Percentiles rank a stretch among this genome's conserved stretches.
phyloP scores from a whole-genome alignment of 2,888 invertebrate species.

The Thymelicus lineola region DNA sequence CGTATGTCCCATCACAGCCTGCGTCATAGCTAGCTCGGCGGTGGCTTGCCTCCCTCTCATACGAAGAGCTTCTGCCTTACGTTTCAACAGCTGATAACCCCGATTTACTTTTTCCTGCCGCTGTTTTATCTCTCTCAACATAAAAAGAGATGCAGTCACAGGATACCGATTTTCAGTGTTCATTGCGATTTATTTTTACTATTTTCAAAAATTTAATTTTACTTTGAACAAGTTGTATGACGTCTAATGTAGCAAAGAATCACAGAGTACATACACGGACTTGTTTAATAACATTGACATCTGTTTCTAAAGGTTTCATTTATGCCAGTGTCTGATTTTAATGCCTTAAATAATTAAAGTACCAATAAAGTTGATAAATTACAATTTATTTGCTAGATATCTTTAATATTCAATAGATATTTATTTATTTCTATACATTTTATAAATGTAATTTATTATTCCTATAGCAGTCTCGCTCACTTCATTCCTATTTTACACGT shows the following conservation, averaged over 20 bases:
- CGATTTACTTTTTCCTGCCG: slow-evolving; percentile 71
- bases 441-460: slow-evolving; percentile 66
- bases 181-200: slow-evolving; percentile 53
- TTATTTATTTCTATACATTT: slow-evolving; percentile 65
- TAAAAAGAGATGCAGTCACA: slow-evolving; percentile 74
- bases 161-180: slow-evolving; percentile 74
- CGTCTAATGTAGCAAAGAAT: too few relatives aligned
- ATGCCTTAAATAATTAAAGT: too few relatives aligned
- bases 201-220: neutral
- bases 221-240: neutral
- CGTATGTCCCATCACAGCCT: slow-evolving; percentile 68
- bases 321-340: too few relatives aligned
- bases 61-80: slow-evolving; percentile 73
- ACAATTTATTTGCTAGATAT: slow-evolving; percentile 27
- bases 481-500: slow-evolving; percentile 16
- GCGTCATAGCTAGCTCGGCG: slow-evolving; percentile 64
- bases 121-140: slow-evolving; percentile 75
- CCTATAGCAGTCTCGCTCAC: slow-evolving; percentile 47
- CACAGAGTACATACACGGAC: too few relatives aligned
- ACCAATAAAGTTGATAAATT: neutral
- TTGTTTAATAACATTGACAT: too few relatives aligned
- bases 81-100: slow-evolving; percentile 69
- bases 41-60: slow-evolving; percentile 68
- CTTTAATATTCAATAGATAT: slow-evolving; percentile 43
- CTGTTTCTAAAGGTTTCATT: too few relatives aligned